A percentile compares a stretch with the other conserved stretches of the same genome.
Conservation (phyloP, 2,888 invertebrate genomes). For the Craniophora ligustri region DNA sequence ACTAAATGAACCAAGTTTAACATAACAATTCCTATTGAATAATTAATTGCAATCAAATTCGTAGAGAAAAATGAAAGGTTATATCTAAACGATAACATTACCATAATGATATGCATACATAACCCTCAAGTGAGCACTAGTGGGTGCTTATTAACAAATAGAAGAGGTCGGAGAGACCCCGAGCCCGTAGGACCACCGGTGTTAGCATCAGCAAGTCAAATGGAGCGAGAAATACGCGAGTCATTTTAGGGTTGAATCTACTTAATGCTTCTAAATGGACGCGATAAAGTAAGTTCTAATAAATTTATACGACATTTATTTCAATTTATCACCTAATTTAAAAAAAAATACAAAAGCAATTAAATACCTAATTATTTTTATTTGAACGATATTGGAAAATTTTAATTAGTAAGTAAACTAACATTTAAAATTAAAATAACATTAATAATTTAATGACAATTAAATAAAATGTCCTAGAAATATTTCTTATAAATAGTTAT, state of each 20-base stretch:
- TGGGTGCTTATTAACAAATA: constrained; percentile 78
- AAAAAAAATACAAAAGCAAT: too few species aligned
- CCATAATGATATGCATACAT: constrained; percentile 57
- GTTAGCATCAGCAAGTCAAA: constrained; percentile 82
- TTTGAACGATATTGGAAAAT: too few species aligned
- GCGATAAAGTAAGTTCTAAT: background rate
- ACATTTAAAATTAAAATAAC: too few species aligned
- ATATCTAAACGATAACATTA: constrained; percentile 55
- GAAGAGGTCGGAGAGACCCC: constrained; percentile 65
- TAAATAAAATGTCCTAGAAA: too few species aligned
- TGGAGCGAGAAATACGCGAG: constrained; percentile 68
- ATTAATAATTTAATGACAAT: too few species aligned
- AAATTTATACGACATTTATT: too few species aligned
- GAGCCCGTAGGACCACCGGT: constrained; percentile 75
- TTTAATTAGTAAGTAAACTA: too few species aligned
- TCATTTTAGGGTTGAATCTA: constrained; percentile 68
- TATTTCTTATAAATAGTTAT: too few species aligned
- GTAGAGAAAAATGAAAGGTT: constrained; percentile 47
- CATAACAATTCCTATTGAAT: constrained; percentile 48
- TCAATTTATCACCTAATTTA: too few species aligned
- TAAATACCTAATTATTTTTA: too few species aligned
- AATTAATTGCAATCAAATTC: constrained; percentile 42
- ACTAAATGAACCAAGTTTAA: background rate
- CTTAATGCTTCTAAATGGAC: constrained; percentile 15
- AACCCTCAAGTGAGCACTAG: constrained; percentile 50